A percentile compares a stretch with the other conserved stretches of the same genome.
phyloP scores from a whole-genome alignment of 1,140 invertebrate genomes.

The Mercenaria mercenaria region DNA sequence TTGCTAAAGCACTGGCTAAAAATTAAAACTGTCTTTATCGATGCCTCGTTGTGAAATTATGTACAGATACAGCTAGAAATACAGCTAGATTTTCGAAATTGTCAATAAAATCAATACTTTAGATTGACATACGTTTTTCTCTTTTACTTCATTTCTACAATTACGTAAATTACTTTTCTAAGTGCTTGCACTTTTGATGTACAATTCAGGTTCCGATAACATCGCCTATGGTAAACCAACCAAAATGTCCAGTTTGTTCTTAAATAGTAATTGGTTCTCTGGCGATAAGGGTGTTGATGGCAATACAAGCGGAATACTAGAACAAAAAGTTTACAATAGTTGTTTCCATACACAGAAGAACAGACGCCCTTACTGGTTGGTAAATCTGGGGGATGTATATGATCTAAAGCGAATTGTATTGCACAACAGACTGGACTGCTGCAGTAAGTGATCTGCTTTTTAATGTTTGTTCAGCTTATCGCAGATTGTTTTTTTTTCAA shows the following conservation, averaged over 20 bases:
- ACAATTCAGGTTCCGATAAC: slow-evolving; percentile 10
- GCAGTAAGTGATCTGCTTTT: neutral
- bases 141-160: too few species aligned
- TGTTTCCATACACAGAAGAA: slow-evolving; percentile 11
- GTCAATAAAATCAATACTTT: too few species aligned
- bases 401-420: neutral
- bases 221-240: slow-evolving; percentile 13
- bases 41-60: too few species aligned
- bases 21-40: too few species aligned
- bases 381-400: slow-evolving; percentile 6
- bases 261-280: neutral
- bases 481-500: too few species aligned
- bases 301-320: neutral
- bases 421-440: neutral
- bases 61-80: too few species aligned
- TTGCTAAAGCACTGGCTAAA: too few species aligned
- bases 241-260: neutral
- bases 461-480: too few species aligned
- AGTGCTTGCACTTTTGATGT: too few species aligned
- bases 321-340: neutral
- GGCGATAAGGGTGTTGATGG: slow-evolving; percentile 13
- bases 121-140: too few species aligned
- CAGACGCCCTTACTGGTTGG: neutral
- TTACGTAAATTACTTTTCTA: too few species aligned
- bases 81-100: too few species aligned